phyloP scores from a whole-genome alignment of 2,113 vertebrate genomes.

The Colistium nudipinnis region DNA sequence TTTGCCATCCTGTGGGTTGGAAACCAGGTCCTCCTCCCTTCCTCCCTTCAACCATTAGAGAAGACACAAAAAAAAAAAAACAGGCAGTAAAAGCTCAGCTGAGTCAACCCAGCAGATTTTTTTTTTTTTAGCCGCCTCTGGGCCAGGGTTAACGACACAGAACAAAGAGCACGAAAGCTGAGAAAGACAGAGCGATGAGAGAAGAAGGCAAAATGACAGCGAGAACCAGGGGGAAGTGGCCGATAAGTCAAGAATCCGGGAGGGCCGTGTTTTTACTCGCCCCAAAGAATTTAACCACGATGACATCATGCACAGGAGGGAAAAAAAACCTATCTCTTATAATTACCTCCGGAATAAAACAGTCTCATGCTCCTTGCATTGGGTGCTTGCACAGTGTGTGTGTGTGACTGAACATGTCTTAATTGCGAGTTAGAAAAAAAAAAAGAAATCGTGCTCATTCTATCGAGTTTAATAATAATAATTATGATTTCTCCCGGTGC shows the following conservation, averaged over 20 bases:
- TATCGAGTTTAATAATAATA: no score
- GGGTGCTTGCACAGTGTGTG: no score
- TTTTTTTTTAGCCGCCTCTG: conserved; percentile 51
- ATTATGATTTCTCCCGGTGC: neutral
- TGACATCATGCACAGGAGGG: conserved; percentile 3
- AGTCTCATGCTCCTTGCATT: no score
- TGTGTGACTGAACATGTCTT: no score
- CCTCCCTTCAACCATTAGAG: conserved; percentile 44
- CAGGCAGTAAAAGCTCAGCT: conserved; percentile 35
- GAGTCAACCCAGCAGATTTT: conserved; percentile 22
- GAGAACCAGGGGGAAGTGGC: conserved; percentile 8
- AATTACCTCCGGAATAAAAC: no score
- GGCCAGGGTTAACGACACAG: conserved; percentile 31
- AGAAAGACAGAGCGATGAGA: conserved; percentile 19
- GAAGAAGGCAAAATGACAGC: conserved; percentile 36
- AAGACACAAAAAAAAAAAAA: conserved; percentile 22
- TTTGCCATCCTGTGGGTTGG: conserved; percentile 34
- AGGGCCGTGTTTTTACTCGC: conserved; percentile 61
- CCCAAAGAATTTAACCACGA: conserved; percentile 16
- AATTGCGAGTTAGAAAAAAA: no score
- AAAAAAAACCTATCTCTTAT: neutral
- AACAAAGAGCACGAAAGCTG: conserved; percentile 52
- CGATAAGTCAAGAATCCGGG: conserved; percentile 30
- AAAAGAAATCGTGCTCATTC: no score
- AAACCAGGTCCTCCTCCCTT: conserved; percentile 40